A percentile compares a stretch with the other conserved stretches of the same genome.
Evolutionary conservation across 1,140 invertebrate genomes (phyloP).

Genomic region (Lepidurus packardi): DNA sequence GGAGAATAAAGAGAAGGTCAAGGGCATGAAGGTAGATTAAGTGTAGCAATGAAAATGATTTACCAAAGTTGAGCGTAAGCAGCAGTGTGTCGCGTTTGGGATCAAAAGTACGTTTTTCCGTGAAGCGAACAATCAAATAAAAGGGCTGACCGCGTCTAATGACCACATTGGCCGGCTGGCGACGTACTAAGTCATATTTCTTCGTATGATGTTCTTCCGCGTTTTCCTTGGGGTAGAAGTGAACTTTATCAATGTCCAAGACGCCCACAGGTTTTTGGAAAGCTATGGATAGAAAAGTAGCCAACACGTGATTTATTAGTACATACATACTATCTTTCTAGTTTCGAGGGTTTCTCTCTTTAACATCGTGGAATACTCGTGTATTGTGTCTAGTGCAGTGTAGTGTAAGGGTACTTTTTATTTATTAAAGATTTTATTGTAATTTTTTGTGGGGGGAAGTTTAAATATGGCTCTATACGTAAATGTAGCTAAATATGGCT

Average conservation of each 20-base stretch:
- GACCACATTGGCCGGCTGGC: constrained; percentile 46
- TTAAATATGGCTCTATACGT: too few species aligned
- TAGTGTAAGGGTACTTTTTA: too few species aligned
- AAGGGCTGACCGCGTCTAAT: constrained; percentile 60
- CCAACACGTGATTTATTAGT: constrained; percentile 10
- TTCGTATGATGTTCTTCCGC: constrained; percentile 44
- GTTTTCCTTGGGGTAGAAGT: constrained; percentile 45
- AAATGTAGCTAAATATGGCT: too few species aligned
- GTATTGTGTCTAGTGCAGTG: too few species aligned
- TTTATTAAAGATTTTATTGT: too few species aligned
- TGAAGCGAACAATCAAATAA: constrained; percentile 54
- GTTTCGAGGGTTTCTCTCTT: too few species aligned
- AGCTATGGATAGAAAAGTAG: neutral
- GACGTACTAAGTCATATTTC: constrained; percentile 44
- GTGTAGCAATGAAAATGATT: constrained; percentile 36
- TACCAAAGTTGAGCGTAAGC: constrained; percentile 56
- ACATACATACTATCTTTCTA: too few species aligned
- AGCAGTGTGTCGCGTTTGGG: constrained; percentile 52
- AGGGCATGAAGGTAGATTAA: constrained; percentile 2
- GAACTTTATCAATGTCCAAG: constrained; percentile 41
- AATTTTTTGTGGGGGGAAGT: too few species aligned
- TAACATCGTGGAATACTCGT: too few species aligned
- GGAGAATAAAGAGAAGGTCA: neutral
- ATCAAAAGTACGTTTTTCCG: constrained; percentile 48
- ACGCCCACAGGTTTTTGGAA: constrained; percentile 13